Evolutionary conservation across 2,888 invertebrate species (phyloP), one percentile per base, ranked within the genome.

Genomic region (Apamea crenata): DNA sequence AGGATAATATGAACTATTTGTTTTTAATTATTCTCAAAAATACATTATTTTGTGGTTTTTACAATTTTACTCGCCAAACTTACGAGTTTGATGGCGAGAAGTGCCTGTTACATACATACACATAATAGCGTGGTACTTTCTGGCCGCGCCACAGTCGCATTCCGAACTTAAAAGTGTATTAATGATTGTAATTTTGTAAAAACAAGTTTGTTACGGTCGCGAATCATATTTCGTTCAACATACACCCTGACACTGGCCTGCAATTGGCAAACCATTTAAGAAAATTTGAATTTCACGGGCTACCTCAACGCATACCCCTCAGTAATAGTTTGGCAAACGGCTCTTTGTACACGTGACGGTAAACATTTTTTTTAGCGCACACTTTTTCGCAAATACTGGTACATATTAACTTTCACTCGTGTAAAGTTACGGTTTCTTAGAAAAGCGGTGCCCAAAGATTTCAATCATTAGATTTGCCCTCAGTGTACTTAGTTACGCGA

Each of bases 401-500:
- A n/a, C n/a, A n/a, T n/a, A 16, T 40, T 59, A 65, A 78, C 61
- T 63, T 56, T 67, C 56, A 81, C 65, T 78, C 78, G 78, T 78
- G 69, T 65, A 36, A 32, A 21, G 25, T 6, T 65, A 65, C 25
- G 14, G 65, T 36, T 36, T 65, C 25, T 36, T 25, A 25, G 0
- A 7, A 36, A 65, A 65, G 36, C 36, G 25, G 36, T 25, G 40
- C 40, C 3, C 29, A 61, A 29, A 61, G 29, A 61, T 29, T 29
- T 18, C 29, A 29, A 18, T 8, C 16, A 18, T 18, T 29, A 61
- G 61, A 61, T 61, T 29, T 29, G 18, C 8, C 8, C 2, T 29
- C 61, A 29, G 16, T 7, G 29, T 61, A 29, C 29, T 29, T 61
- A 16, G 7, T 2, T 29, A 61, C 16, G 29, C 29, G 14, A 0